Evolutionary conservation across 2,888 invertebrate genomes (phyloP), one percentile per base, ranked within the genome.

Genomic region (Linnaemya vulpina): DNA sequence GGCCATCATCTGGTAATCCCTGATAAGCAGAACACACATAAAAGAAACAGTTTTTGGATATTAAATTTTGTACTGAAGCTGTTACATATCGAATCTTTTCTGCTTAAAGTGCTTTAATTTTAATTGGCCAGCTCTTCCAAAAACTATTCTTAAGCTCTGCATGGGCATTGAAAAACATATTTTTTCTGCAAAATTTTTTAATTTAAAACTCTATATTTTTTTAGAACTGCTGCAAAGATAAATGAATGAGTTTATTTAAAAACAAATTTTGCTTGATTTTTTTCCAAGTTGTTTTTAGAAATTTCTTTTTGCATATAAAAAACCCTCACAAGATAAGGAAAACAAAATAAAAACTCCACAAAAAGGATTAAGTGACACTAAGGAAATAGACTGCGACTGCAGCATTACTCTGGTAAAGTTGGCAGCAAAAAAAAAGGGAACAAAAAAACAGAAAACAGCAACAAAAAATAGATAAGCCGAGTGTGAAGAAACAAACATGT

Each of bases 241-340:
- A 40, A 40, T 40, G n/a, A 11, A n/a, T 43, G n/a, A 10, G 49
- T 65, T 65, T 65, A 65, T 30, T 65, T 49, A 11, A 9, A 49
- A 46, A 46, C 10, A 63, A 63, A 38, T 25, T 46, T 65, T n/a
- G 4, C 4, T 46, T 25, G 1, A 11, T 20, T 62, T 62, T 40
- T 9, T 30, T 55, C 38, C n/a, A 62, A 65, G n/a, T 22, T 13
- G 10, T 65, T 20, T 25, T n/a, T 10, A 43, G 15, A 40, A 43
- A 25, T 25, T 49, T 30, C 15, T 11, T 25, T 1, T 30, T 30
- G 22, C 22, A 11, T 10, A 15, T n/a, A 46, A n/a, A 46, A 46
- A 9, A 30, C 20, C 15, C 9, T 9, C 38, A 22, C 22, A 15
- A 63, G 62, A 43, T 63, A 22, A 63, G 22, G 3, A 55, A 51